Conservation (phyloP, 2,113 vertebrate species). For the Myotis brandtii region DNA sequence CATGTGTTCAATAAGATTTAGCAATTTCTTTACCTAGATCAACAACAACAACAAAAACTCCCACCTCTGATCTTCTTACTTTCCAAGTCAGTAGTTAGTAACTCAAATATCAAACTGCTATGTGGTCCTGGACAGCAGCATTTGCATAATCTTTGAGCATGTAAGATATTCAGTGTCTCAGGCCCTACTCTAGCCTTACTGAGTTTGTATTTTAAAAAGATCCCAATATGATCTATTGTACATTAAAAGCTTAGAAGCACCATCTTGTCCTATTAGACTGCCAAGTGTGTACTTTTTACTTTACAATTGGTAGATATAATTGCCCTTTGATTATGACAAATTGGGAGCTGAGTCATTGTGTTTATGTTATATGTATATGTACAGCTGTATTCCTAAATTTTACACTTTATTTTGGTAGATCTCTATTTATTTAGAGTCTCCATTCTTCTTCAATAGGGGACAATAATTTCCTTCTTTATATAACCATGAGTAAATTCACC, state of each 20-base stretch:
- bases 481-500: neutral
- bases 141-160: neutral
- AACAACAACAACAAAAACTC: neutral
- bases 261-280: neutral
- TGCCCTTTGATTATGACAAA: neutral
- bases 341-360: neutral
- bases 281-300: neutral
- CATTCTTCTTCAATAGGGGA: neutral
- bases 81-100: neutral
- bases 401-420: neutral
- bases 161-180: neutral
- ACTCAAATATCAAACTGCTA: neutral
- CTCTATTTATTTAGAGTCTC: neutral
- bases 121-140: neutral
- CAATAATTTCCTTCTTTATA: neutral
- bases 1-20: neutral
- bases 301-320: neutral
- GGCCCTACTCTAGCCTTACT: neutral
- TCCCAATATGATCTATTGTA: neutral
- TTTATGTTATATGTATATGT: neutral
- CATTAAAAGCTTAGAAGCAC: neutral
- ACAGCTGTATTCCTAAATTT: neutral
- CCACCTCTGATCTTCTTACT: neutral
- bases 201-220: conserved; percentile 29
- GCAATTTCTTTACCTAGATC: neutral